Evolutionary conservation across 2,888 invertebrate genomes (phyloP), one percentile per base, ranked within the genome.

Genomic region (Cephus sareptanus): DNA sequence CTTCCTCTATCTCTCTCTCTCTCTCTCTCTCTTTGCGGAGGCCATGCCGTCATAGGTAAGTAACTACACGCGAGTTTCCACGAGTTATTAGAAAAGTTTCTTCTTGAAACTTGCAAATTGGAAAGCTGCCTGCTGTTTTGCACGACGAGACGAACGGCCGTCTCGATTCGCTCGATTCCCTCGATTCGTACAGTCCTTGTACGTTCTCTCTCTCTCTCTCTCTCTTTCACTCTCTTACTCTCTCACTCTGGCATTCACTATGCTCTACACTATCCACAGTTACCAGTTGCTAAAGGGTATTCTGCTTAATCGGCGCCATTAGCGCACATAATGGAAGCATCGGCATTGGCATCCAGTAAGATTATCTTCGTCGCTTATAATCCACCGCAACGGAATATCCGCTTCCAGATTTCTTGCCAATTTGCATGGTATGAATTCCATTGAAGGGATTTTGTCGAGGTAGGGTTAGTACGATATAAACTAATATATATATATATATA

Each of bases 71-170:
- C 70, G 70, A 70, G 70, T 70, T 70, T 70, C 70, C 70, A 70
- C 70, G 70, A 84, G 82, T 84, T 84, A 84, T 84, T 84, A 84
- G 83, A 84, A 84, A 83, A 84, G 84, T 84, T 84, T 81, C 82
- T 77, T 76, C 73, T 33, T 37, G 83, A 83, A 84, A 84, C 84
- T 84, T 84, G 84, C 84, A 84, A 84, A 84, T 84, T 84, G 84
- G 81, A 84, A 83, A 83, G 80, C 79, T 81, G 79, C 80, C 80
- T 81, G 81, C 81, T 79, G 79, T 81, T 81, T 80, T 74, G 77
- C 70, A 70, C 70, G 13, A 33, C 30, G 70, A 70, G 70, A 70
- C 70, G 70, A 33, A 70, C 33, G 70, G 70, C 40, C 40, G 40
- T 40, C 40, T 40, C 40, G 40, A 37, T 37, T 37, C 13, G 13